Evolutionary conservation across 2,113 vertebrate species (phyloP).

Genomic region (Pithys albifrons): DNA sequence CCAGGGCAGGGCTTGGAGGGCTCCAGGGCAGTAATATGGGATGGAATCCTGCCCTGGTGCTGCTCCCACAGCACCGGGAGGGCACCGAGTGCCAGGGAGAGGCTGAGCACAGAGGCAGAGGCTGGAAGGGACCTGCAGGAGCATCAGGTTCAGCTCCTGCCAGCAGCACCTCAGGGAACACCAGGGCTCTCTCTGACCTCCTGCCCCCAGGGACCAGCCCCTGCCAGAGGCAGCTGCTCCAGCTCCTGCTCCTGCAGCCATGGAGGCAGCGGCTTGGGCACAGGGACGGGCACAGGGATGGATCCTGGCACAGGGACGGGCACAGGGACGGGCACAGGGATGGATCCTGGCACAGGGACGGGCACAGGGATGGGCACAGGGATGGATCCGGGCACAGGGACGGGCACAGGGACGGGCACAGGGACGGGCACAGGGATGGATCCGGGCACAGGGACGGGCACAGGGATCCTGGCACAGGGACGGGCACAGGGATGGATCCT

Average conservation of each 20-base stretch:
- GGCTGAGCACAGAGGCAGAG: background rate
- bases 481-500: too few relatives aligned
- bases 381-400: too few relatives aligned
- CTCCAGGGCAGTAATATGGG: fast-evolving
- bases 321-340: too few relatives aligned
- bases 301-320: too few relatives aligned
- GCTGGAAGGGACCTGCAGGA: too few relatives aligned
- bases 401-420: too few relatives aligned
- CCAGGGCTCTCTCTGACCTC: fast-evolving
- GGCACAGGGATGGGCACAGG: too few relatives aligned
- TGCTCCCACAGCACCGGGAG: background rate
- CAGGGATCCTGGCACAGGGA: too few relatives aligned
- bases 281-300: too few relatives aligned
- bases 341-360: too few relatives aligned
- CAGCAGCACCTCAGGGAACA: fast-evolving
- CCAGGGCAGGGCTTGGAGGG: background rate
- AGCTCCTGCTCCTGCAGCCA: background rate
- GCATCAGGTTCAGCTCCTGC: background rate
- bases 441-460: too few relatives aligned
- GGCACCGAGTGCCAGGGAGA: fast-evolving
- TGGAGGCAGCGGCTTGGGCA: background rate
- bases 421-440: too few relatives aligned
- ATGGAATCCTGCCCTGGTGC: background rate
- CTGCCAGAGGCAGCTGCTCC: background rate
- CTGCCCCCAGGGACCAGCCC: background rate